These are phyloP conservation scores for Papilio protenor DNA, from an alignment of 2,888 invertebrate species.

Conservation along the genomic window DNA sequence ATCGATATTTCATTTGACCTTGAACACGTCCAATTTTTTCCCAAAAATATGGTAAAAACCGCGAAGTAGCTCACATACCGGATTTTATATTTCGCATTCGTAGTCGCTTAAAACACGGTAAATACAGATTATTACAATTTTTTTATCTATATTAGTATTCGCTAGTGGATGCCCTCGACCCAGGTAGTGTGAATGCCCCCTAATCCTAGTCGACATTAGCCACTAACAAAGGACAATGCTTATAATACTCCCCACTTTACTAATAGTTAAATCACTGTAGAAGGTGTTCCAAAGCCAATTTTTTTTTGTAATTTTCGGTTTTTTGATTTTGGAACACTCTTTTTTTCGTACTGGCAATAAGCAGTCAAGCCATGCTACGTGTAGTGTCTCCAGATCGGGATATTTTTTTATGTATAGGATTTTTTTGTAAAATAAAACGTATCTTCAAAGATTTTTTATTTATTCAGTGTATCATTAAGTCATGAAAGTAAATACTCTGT, in stretches of 20 bases:
- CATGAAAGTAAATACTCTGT: not conserved
- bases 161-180: constrained; percentile 82
- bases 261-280: constrained; percentile 65
- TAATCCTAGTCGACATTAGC: constrained; percentile 71
- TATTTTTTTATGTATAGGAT: not conserved
- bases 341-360: constrained; percentile 61
- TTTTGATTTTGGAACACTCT: constrained; percentile 75
- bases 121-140: constrained; percentile 61
- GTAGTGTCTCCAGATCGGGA: constrained; percentile 20
- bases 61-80: constrained; percentile 82
- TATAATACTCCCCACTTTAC: constrained; percentile 61
- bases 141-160: constrained; percentile 70
- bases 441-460: not conserved
- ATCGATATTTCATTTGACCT: constrained; percentile 78
- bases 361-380: constrained; percentile 44
- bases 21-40: constrained; percentile 44
- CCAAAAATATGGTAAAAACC: constrained; percentile 46
- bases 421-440: not conserved
- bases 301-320: constrained; percentile 29
- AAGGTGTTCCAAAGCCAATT: constrained; percentile 73
- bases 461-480: not conserved
- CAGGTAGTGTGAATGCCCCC: constrained; percentile 82
- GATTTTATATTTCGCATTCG: constrained; percentile 69
- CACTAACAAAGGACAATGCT: constrained; percentile 78
- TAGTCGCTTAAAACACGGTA: constrained; percentile 75